phyloP scores from a whole-genome alignment of 2,113 vertebrate species.

The Leucoraja erinaceus region DNA sequence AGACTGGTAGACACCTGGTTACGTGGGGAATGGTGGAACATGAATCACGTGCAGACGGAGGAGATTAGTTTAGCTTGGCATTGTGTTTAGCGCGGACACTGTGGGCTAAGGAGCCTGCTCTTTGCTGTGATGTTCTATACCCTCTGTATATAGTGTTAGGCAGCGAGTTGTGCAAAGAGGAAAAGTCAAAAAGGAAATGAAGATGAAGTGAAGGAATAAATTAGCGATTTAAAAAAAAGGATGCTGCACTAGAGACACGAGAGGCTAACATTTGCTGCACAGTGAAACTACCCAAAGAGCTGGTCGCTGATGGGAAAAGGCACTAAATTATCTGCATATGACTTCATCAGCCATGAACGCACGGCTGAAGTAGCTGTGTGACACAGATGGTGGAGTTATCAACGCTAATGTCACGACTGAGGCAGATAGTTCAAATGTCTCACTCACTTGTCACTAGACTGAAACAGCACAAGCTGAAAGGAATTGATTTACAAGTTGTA shows the following conservation, averaged over 20 bases:
- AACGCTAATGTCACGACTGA: constrained; percentile 22
- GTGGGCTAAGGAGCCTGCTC: no score
- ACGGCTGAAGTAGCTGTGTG: not conserved
- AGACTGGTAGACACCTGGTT: no score
- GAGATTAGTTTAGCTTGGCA: no score
- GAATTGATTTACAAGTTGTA: not conserved
- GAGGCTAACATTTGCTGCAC: not conserved
- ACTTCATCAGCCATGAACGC: not conserved
- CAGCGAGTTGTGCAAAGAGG: no score
- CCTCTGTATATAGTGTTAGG: no score
- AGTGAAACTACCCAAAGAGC: not conserved
- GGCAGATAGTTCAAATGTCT: constrained; percentile 20
- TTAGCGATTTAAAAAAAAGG: not conserved
- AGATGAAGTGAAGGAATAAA: not conserved
- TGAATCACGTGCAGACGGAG: no score
- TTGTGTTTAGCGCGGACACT: no score
- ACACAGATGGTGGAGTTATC: constrained; percentile 23
- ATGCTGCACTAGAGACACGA: not conserved
- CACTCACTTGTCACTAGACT: not conserved
- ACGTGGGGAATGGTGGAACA: no score
- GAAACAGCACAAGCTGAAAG: not conserved
- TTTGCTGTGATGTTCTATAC: no score
- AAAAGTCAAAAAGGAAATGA: not conserved
- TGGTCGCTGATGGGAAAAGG: not conserved
- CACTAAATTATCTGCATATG: not conserved